phyloP scores from a whole-genome alignment of 1,140 invertebrate genomes.

The Idris sp. region DNA sequence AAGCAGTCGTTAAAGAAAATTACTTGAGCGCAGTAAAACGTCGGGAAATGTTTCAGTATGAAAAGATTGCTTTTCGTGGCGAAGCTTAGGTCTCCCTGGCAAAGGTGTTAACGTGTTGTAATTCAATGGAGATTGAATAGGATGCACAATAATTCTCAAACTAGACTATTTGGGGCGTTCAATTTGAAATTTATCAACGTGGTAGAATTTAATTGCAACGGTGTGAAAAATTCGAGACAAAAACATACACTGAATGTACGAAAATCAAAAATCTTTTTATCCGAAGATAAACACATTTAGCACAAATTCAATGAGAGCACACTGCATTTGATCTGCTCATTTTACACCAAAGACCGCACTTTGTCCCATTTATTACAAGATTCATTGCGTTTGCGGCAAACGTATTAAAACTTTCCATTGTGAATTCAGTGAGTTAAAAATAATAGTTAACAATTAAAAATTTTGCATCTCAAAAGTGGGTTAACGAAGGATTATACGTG shows the following conservation, averaged over 20 bases:
- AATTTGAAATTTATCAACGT: constrained; percentile 39
- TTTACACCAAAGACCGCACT: constrained; percentile 15
- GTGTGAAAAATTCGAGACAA: constrained; percentile 51
- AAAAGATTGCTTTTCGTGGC: constrained; percentile 53
- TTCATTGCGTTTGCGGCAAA: constrained; percentile 41
- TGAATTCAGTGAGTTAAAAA: constrained; percentile 18
- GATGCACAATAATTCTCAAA: constrained; percentile 43
- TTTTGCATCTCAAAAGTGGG: no score
- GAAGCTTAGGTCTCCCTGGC: constrained; percentile 49
- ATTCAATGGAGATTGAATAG: constrained; percentile 51
- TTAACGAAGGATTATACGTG: no score
- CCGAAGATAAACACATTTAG: constrained; percentile 49
- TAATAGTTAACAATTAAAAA: constrained; percentile 13
- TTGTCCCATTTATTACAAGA: constrained; percentile 36
- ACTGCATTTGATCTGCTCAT: constrained; percentile 37
- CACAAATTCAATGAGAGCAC: constrained; percentile 41
- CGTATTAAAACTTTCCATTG: neutral
- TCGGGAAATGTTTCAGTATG: constrained; percentile 33
- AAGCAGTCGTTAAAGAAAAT: constrained; percentile 59
- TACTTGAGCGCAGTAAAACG: constrained; percentile 50
- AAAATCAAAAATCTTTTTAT: constrained; percentile 49
- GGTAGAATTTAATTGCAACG: constrained; percentile 54
- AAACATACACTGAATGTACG: constrained; percentile 15
- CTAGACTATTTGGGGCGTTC: constrained; percentile 29
- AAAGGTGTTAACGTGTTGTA: constrained; percentile 59